Percentiles rank a stretch among this genome's conserved stretches.
Conservation (phyloP, 2,797 vertebrate genomes). For the Epinephelus coioides region DNA sequence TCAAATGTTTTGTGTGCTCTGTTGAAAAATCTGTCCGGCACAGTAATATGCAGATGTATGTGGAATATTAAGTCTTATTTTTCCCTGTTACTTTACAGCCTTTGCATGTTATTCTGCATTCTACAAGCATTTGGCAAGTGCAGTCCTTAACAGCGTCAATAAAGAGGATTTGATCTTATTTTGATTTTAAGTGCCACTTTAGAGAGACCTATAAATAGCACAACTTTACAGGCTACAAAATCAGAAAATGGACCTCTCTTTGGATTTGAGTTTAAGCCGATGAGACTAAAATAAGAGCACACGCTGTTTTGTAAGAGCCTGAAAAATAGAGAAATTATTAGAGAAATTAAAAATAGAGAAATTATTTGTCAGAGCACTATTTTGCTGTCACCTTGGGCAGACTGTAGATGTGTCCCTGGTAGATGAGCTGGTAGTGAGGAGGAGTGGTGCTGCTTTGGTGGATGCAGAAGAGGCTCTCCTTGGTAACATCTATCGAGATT, state of each 20-base stretch:
- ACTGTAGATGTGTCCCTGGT: constrained; percentile 94
- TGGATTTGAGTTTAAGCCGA: not conserved
- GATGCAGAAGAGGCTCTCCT: constrained; percentile 95
- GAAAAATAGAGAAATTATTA: not conserved
- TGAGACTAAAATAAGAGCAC: not conserved
- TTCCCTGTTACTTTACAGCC: not conserved
- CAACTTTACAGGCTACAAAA: not conserved
- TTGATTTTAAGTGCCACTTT: not conserved
- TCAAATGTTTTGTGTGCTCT: too few species aligned
- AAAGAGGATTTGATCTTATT: not conserved
- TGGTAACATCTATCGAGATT: constrained; percentile 88
- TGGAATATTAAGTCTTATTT: not conserved
- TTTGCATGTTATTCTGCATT: not conserved
- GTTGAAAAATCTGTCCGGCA: too few species aligned
- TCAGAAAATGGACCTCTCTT: not conserved
- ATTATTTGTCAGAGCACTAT: not conserved
- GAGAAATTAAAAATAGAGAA: not conserved
- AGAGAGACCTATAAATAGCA: not conserved
- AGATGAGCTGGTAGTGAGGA: constrained; percentile 96
- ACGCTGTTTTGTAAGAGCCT: not conserved
- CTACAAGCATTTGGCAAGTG: not conserved
- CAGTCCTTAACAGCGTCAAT: not conserved
- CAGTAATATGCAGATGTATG: too few species aligned
- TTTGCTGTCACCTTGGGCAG: constrained; percentile 92
- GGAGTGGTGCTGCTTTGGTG: constrained; percentile 95